Evolutionary conservation across 2,113 vertebrate species (phyloP), one percentile per base, ranked within the genome.

Genomic region (Donacobius atricapilla): DNA sequence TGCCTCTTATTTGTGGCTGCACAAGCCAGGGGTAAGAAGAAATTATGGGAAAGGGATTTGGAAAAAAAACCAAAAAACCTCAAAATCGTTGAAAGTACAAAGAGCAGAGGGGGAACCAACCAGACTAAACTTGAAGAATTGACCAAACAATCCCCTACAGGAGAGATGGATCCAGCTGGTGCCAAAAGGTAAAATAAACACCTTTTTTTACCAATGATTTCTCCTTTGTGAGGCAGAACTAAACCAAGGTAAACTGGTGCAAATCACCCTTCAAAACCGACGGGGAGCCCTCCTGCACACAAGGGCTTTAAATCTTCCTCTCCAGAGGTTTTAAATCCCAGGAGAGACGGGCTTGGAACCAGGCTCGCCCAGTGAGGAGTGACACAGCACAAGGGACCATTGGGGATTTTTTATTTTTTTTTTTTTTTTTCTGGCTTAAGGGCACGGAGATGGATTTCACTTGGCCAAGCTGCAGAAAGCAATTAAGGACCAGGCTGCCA

Each of bases 371-470:
- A 39, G 25, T 0, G 11, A 63, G 76, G 53, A 64, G n/a, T 2
- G 17, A 40, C 95, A 73, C 48, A 84, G 64, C 68, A 56, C 19
- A 7, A 87, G 63, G 61, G 16, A 65, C 58, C 53, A 40, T 2
- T 5, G 27, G 58, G 77, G 31, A 19, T 25, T 5, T 31, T 78
- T 56, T 10, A 19, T 25, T 5, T 31, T 78, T 56, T 10, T 50
- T 53, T 30, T 21, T 31, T 10, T 11, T 31, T 45, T 48, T 71
- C 61, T 90, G 48, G 89, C 91, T 75, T 37, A 0, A 76, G 78
- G 57, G 39, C 85, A 75, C 24, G 25, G 63, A 51, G 91, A 90
- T 83, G 77, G 66, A 88, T 96, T 95, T 92, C 91, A 72, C 71
- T 95, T 86, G 94, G 96, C 86, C 73, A 19, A 58, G 54, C 40